phyloP scores from a whole-genome alignment of 2,888 invertebrate species.

The Chrysodeixis includens region DNA sequence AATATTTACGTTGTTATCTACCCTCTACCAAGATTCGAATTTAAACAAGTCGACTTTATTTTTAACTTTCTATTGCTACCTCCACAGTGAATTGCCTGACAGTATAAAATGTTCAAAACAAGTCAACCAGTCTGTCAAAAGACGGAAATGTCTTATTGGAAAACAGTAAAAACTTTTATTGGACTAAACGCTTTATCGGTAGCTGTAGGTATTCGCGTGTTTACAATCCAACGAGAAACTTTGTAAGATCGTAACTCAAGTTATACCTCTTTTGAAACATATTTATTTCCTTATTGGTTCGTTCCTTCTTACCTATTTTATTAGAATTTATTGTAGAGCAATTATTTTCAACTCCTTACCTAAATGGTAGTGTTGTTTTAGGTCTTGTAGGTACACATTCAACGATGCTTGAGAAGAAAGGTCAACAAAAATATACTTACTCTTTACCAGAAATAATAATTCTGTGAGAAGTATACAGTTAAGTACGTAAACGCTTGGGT shows the following conservation, averaged over 20 bases:
- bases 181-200: conserved; percentile 4
- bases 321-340: background rate
- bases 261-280: conserved; percentile 2
- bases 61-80: background rate
- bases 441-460: background rate
- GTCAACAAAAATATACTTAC: conserved; percentile 3
- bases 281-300: conserved; percentile 4
- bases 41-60: background rate
- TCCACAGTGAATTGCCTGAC: background rate
- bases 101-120: background rate
- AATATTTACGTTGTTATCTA: background rate
- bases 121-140: conserved; percentile 4
- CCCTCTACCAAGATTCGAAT: background rate
- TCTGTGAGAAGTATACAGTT: background rate
- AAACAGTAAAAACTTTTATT: conserved; percentile 3
- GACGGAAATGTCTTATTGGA: conserved; percentile 2
- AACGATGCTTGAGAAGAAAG: background rate
- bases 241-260: background rate
- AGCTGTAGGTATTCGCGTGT: background rate
- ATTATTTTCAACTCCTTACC: background rate
- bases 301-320: background rate
- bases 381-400: background rate
- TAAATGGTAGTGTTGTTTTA: conserved; percentile 4
- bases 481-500: too few relatives aligned
- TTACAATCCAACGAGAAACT: conserved; percentile 1